phyloP scores from a whole-genome alignment of 2,888 invertebrate genomes.

The Plebejus melissa region DNA sequence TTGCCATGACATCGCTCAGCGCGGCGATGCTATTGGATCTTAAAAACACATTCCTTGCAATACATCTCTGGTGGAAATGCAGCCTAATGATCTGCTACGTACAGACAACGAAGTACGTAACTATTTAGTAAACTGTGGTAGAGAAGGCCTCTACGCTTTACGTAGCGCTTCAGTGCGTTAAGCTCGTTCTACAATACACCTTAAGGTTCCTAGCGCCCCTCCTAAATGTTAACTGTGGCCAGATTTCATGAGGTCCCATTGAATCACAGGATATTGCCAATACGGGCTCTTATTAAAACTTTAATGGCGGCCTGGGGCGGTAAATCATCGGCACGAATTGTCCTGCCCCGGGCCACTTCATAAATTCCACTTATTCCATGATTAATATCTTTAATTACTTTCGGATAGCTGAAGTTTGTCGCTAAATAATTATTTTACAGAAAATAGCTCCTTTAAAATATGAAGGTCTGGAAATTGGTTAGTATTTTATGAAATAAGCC shows the following conservation, averaged over 20 bases:
- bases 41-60: too few relatives aligned
- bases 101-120: too few relatives aligned
- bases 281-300: neutral
- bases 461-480: neutral
- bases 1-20: too few relatives aligned
- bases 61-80: too few relatives aligned
- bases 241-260: neutral
- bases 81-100: too few relatives aligned
- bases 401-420: neutral
- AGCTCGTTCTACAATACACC: neutral
- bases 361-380: conserved; percentile 23
- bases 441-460: neutral
- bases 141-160: too few relatives aligned
- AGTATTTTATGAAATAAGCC: neutral
- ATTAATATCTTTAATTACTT: conserved; percentile 27
- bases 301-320: neutral
- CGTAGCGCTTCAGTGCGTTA: neutral
- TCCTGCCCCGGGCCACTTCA: conserved; percentile 1
- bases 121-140: too few relatives aligned
- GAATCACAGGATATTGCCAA: conserved; percentile 1
- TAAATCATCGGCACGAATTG: conserved; percentile 8
- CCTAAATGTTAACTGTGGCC: neutral
- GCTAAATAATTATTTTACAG: conserved; percentile 5
- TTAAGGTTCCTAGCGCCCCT: neutral
- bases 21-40: too few relatives aligned